Evolutionary conservation across 2,797 vertebrate species (phyloP), one percentile per base, ranked within the genome.

Genomic region (Spinus pinus): DNA sequence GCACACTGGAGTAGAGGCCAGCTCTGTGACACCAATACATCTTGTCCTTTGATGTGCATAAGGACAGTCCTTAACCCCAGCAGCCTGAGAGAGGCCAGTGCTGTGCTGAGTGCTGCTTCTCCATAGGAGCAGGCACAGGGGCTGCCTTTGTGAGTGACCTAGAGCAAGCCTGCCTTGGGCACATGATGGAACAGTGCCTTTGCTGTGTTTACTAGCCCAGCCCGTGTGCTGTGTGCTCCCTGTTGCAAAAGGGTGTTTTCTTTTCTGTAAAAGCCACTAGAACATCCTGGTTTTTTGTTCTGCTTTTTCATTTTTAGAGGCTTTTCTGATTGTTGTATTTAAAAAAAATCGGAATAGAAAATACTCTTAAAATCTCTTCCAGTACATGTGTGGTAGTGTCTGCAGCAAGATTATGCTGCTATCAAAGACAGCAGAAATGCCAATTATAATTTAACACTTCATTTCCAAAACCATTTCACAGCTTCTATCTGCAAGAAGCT

Each of bases 151-250:
- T 1, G 7, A 39, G 49, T 31, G 51, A 80, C 60, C 46, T 16
- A 65, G 50, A 72, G 39, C 44, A 65, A 37, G n/a, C 16, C 61
- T 74, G 57, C 31, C 44, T 42, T 3, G 2, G 54, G 19, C 5
- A 0, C 2, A 0, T 11, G 62, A 0, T 1, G 33, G 23, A 75
- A 12, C 11, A n/a, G 12, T 4, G 39, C 19, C 39, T 78, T 46
- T 33, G 42, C 73, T 49, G 4, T 30, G 14, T 81, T 86, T 69
- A 24, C 47, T 64, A 66, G 70, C 27, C 7, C 28, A 54, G 10
- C 16, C 10, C 33, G 46, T 61, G 17, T 22, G 54, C 49, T 3
- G 0, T 2, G 1, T 12, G 3, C 19, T 67, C 28, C 33, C 19
- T 44, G 39, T 61, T 49, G n/a, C 25, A 44, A 12, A 18, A 56